Conservation (phyloP, 2,113 vertebrate species). For the Lasiurus borealis region DNA sequence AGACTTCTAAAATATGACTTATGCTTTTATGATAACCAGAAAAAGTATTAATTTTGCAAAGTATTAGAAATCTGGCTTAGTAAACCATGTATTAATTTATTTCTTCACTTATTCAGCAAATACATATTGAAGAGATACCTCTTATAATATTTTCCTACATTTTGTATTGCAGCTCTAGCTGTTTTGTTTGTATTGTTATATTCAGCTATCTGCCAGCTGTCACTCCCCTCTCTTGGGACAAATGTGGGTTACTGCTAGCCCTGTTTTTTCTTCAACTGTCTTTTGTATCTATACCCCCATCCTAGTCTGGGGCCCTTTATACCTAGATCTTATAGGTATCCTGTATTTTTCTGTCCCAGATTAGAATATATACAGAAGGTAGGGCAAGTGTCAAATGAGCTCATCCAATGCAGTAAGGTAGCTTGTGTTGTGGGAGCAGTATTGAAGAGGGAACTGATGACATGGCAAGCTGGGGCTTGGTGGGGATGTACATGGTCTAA, state of each 20-base stretch:
- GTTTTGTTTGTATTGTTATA: neutral
- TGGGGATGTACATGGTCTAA: neutral
- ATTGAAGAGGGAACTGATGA: neutral
- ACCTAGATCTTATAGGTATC: neutral
- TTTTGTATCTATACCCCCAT: neutral
- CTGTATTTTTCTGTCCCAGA: neutral
- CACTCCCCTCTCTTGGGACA: conserved; percentile 31
- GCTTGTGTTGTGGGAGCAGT: neutral
- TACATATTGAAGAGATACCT: neutral
- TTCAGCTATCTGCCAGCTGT: conserved; percentile 37
- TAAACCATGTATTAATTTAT: neutral
- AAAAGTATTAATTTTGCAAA: conserved; percentile 41
- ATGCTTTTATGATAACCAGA: neutral
- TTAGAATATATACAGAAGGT: neutral
- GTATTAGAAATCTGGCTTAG: neutral
- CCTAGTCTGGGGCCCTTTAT: neutral
- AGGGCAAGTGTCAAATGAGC: neutral
- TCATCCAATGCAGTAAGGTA: neutral
- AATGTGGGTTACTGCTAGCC: neutral
- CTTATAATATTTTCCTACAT: neutral
- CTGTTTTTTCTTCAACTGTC: neutral
- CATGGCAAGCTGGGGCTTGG: neutral
- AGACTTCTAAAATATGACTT: conserved; percentile 6
- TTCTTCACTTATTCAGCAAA: neutral
- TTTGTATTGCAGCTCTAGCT: neutral